Conservation (phyloP, 2,797 vertebrate species). For the Phalanger gymnotis region DNA sequence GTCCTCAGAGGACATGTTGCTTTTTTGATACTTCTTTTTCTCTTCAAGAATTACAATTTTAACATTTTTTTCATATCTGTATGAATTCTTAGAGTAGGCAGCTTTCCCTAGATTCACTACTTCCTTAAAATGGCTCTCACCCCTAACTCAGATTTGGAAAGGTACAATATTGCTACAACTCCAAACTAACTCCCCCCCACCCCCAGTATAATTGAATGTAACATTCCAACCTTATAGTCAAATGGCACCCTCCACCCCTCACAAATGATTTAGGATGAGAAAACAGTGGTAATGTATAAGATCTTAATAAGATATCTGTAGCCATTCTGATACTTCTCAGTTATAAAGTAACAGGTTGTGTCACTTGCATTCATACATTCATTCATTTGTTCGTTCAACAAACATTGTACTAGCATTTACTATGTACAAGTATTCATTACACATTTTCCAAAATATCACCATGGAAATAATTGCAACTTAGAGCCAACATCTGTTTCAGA, state of each 20-base stretch:
- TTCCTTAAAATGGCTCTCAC: neutral
- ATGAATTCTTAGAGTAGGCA: neutral
- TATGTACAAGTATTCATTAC: neutral
- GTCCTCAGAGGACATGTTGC: neutral
- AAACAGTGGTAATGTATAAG: neutral
- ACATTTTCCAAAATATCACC: neutral
- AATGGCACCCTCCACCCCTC: neutral
- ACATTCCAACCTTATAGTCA: neutral
- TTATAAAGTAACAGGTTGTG: neutral
- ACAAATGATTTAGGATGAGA: neutral
- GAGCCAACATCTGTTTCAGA: neutral
- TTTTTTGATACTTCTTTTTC: neutral
- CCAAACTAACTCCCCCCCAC: neutral
- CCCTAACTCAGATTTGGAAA: neutral
- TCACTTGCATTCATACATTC: neutral
- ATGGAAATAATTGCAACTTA: neutral
- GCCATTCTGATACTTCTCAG: neutral
- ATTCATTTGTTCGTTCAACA: neutral
- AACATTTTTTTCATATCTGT: neutral
- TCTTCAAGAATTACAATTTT: neutral
- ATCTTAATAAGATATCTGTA: neutral
- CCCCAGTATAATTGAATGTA: neutral
- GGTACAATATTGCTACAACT: neutral
- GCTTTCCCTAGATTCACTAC: neutral
- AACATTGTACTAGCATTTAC: neutral